Base-by-base conservation (phyloP, 2,797 vertebrate genomes). In the Poecilia gillii region DNA sequence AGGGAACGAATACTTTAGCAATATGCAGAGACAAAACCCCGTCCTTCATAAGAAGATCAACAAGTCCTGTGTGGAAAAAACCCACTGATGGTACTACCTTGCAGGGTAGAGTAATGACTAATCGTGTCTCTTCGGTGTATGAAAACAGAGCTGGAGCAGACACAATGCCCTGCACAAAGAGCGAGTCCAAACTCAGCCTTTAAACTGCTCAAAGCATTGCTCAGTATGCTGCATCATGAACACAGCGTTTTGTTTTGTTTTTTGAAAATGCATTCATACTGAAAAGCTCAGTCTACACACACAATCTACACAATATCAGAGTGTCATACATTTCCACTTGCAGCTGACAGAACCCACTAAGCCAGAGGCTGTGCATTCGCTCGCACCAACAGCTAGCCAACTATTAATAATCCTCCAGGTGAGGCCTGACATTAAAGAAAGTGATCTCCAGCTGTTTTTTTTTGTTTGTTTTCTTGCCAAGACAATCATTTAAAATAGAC, bases 181-280 rank as follows among this genome's bases (percentile, higher is more conserved):
- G 82, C 84, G 81, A 81, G 77, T 74, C 20, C 79, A 66, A 90
- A 87, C 64, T 81, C 70, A 75, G 75, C 77, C 80, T 85, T 78
- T 75, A 39, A 16, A 16, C 76, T 77, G 73, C 47, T 89, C 20
- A 49, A 59, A 80, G 73, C 45, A 0, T 81, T 13, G 28, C 66
- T 75, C 76, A 82, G 71, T 89, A 86, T 88, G 81, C 87, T 88
- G 88, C 81, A 88, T 90, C 87, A 86, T 87, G 73, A 85, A 62
- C 80, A 85, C 55, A 74, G 53, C 51, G 74, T 57, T 62, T 47
- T 46, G 75, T 62, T 55, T 45, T 45, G 36, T 39, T 41, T 41
- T 53, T 8, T 75, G 70, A 77, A 72, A 77, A 76, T 45, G 74
- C 43, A 45, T 36, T n/a, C 1, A 33, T n/a, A 62, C 62, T 51